Conservation (phyloP, 2,888 invertebrate genomes). For the Teinopalpus imperialis region DNA sequence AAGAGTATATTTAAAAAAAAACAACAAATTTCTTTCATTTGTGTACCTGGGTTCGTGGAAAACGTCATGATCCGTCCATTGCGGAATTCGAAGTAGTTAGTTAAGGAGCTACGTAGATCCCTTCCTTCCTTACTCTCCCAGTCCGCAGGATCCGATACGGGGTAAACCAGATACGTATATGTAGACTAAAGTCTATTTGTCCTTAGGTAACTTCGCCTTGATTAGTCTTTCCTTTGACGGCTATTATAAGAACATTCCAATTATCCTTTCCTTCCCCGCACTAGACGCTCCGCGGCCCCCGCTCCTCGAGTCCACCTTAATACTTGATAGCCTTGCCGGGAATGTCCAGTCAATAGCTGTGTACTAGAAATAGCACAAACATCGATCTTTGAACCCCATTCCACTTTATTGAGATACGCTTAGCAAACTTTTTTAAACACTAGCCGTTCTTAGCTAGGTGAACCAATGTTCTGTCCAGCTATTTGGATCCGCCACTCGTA, state of each 20-base stretch:
- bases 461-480: too few species aligned
- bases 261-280: conserved; percentile 18
- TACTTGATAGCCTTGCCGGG: not conserved
- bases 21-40: conserved; percentile 48
- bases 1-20: conserved; percentile 30
- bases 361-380: too few species aligned
- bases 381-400: too few species aligned
- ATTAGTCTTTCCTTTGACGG: not conserved
- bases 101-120: conserved; percentile 59
- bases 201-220: too few species aligned
- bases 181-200: conserved; percentile 2
- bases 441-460: too few species aligned
- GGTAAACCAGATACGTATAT: not conserved
- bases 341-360: conserved; percentile 2
- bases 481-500: too few species aligned
- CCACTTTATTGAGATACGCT: too few species aligned
- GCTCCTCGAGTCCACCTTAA: conserved; percentile 43
- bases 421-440: too few species aligned
- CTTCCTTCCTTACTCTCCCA: conserved; percentile 28
- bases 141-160: conserved; percentile 1
- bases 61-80: conserved; percentile 68
- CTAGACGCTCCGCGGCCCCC: conserved; percentile 44
- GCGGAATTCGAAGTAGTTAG: conserved; percentile 63
- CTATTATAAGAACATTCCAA: not conserved
- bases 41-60: conserved; percentile 62